Base-by-base conservation (phyloP, 2,888 invertebrate species). In the Polyommatus iphigenia region DNA sequence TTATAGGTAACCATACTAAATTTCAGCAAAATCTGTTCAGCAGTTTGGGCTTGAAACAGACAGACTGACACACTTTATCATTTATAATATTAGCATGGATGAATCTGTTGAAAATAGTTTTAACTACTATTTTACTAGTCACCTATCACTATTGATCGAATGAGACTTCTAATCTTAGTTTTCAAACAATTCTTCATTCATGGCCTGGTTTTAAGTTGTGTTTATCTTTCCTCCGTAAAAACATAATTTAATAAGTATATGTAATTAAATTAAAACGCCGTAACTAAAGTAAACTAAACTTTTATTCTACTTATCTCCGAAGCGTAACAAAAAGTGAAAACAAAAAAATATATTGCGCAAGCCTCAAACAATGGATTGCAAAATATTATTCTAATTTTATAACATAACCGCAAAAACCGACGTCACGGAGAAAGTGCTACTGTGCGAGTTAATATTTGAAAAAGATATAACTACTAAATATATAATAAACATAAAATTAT, bases 341-440 rank as follows among this genome's bases (percentile, higher is more conserved):
- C 36, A 20, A 20, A 73, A 73, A 73, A 71, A 10, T 8, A n/a
- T 1, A 29, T 62, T 62, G 10, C 67, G 67, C 29, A 67, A 67
- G 15, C 41, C 46, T n/a, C 72, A 46, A 73, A 73, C 73, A 73
- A 73, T 41, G 46, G 41, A n/a, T 73, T 73, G 73, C 73, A 41
- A 73, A 73, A 73, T 73, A 13, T 20, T 73, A 41, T 73, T 20
- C 8, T 46, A 73, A 73, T 15, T 41, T 24, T 20, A 13, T 73
- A 73, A 46, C 73, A 15, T 15, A 46, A 20, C 41, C 13, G 46
- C 41, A 41, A 15, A 41, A 24, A 13, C 10, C 2, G 10, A 72
- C 71, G 71, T 71, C 15, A 71, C 36, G 41, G 41, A n/a, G 73
- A 73, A 73, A 41, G 73, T 73, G 41, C 24, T 62, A 13, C 5